These are phyloP conservation scores for Antennarius maculatus DNA, from an alignment of 2,797 vertebrate genomes.

Conservation along the genomic window DNA sequence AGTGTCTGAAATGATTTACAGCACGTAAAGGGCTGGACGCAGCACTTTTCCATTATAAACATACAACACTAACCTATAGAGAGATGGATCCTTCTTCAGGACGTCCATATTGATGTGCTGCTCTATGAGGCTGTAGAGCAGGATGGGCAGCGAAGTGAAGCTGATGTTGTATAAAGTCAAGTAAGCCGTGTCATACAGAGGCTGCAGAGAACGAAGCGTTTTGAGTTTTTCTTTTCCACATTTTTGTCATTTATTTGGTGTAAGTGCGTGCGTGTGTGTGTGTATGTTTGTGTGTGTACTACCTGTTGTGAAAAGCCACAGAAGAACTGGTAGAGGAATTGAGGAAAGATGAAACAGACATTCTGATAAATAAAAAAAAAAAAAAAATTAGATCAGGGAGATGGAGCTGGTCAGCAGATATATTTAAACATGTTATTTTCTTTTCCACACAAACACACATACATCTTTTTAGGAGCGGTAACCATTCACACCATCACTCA, in stretches of 20 bases:
- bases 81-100: slow-evolving; percentile 90
- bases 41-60: too few species aligned
- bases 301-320: slow-evolving; percentile 99
- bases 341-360: slow-evolving; percentile 97
- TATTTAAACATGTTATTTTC: too few species aligned
- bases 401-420: not conserved
- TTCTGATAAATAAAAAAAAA: slow-evolving; percentile 84
- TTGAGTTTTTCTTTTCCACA: not conserved
- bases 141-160: slow-evolving; percentile 97
- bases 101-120: slow-evolving; percentile 93
- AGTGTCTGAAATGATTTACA: too few species aligned
- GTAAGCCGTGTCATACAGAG: slow-evolving; percentile 96
- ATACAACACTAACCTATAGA: slow-evolving; percentile 86
- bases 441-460: too few species aligned
- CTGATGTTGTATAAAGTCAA: slow-evolving; percentile 99
- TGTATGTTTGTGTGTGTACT: slow-evolving; percentile 20
- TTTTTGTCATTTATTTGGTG: not conserved
- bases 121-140: slow-evolving; percentile 94
- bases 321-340: slow-evolving; percentile 99
- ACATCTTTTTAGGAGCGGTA: too few species aligned
- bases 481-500: too few species aligned
- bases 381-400: not conserved
- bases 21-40: too few species aligned
- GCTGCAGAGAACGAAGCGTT: slow-evolving; percentile 75
- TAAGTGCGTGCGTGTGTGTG: not conserved